phyloP scores from a whole-genome alignment of 1,140 invertebrate species.

The Cataglyphis hispanica region DNA sequence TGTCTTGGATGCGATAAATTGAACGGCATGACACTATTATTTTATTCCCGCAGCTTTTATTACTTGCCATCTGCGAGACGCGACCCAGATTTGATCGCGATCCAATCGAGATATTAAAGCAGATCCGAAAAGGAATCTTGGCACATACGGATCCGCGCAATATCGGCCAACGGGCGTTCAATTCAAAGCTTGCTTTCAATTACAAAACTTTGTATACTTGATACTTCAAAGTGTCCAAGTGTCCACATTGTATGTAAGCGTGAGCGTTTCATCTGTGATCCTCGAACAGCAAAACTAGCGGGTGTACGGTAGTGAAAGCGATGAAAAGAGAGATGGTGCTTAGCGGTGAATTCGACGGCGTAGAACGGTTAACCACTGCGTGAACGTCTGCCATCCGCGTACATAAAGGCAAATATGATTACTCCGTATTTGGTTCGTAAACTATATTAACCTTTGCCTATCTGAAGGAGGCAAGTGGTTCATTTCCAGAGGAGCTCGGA shows the following conservation, averaged over 20 bases:
- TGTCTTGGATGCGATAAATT: constrained; percentile 20
- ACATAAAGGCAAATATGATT: constrained; percentile 69
- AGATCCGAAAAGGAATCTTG: too few species aligned
- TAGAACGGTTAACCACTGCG: constrained; percentile 31
- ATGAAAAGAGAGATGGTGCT: constrained; percentile 18
- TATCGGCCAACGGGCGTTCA: too few species aligned
- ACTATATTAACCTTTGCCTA: constrained; percentile 63
- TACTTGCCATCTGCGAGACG: neutral
- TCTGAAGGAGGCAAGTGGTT: constrained; percentile 14
- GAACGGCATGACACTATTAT: neutral
- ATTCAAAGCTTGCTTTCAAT: too few species aligned
- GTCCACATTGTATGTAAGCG: neutral
- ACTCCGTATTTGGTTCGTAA: constrained; percentile 57
- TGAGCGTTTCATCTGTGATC: constrained; percentile 19
- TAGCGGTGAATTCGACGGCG: neutral
- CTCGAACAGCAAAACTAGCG: constrained; percentile 2
- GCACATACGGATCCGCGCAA: too few species aligned
- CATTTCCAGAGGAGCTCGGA: constrained; percentile 20
- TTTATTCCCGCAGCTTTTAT: neutral
- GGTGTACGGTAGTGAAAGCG: neutral
- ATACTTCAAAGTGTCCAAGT: neutral
- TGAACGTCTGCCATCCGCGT: constrained; percentile 20
- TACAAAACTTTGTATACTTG: neutral
- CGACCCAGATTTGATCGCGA: neutral
- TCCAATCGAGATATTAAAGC: neutral